phyloP scores from a whole-genome alignment of 2,113 vertebrate species.

The Paralichthys olivaceus region DNA sequence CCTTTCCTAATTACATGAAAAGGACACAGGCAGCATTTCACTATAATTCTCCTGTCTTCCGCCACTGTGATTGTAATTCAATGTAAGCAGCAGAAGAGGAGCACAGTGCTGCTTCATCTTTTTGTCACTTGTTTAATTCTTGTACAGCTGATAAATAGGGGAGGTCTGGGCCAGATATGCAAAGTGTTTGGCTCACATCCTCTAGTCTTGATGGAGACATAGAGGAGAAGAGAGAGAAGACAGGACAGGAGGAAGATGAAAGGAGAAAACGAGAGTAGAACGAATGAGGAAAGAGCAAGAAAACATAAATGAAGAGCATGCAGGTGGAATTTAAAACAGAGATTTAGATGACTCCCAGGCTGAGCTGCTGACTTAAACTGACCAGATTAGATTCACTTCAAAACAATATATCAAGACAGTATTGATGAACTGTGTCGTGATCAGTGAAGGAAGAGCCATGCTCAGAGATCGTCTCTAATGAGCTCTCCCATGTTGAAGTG shows the following conservation, averaged over 20 bases:
- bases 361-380: slow-evolving; percentile 17
- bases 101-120: slow-evolving; percentile 24
- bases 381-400: slow-evolving; percentile 42
- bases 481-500: slow-evolving; percentile 65
- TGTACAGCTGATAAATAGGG: slow-evolving; percentile 44
- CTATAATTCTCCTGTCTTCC: background rate
- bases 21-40: slow-evolving; percentile 33
- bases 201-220: background rate
- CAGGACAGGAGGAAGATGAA: background rate
- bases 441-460: slow-evolving; percentile 31
- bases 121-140: slow-evolving; percentile 38
- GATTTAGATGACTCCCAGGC: slow-evolving; percentile 18
- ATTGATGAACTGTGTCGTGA: slow-evolving; percentile 46
- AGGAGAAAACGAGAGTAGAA: background rate
- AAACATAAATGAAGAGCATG: background rate
- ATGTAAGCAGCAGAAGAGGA: slow-evolving; percentile 25
- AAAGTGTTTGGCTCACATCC: slow-evolving; percentile 24
- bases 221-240: slow-evolving; percentile 6
- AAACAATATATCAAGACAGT: slow-evolving; percentile 31
- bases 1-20: slow-evolving; percentile 61
- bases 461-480: slow-evolving; percentile 57
- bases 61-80: slow-evolving; percentile 39
- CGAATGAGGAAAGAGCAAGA: background rate
- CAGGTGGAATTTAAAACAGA: background rate
- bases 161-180: slow-evolving; percentile 49